Base-by-base conservation (phyloP, 2,113 vertebrate genomes). In the Silurus meridionalis region DNA sequence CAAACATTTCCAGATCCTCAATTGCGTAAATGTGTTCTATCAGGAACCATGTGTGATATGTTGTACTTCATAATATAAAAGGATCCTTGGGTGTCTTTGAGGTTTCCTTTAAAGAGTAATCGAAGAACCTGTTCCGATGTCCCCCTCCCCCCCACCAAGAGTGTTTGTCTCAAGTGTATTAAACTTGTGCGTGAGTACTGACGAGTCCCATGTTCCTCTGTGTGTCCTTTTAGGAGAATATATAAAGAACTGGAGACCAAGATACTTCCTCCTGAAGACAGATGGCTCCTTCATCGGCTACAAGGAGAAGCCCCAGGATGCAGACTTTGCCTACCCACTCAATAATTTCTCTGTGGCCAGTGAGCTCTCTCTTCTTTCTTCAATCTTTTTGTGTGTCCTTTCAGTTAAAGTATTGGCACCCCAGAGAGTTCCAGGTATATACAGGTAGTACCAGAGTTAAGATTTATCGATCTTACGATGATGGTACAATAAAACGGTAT, bases 311-410 rank as follows among this genome's bases (percentile, higher is more conserved):
- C 97, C 97, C 53, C 97, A 99, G 95, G 97, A 98, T 93, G 97
- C 97, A 52, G 97, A 99, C 95, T 94, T 98, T 91, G 97, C 97
- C 89, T 98, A 98, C 93, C 97, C 97, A 79, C 96, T 99, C 93
- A 99, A 99, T 94, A 99, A 99, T 95, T 99, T 99, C 94, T 99
- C 97, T 89, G 97, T 99, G 93, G 97, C 97, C 95, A 98, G 97
- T 99, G 95, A 83, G 97, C 92, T 48, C 46, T 55, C 57, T 5
- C 64, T 50, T 8, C 8, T 63, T 4, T 25, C 5, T 19, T 7
- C 8, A 23, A 8, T 21, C 60, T 7, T 67, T 14, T 48, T 53
- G 53, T 6, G 8, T 3, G 15, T 64, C 25, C 25, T 25, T 46
- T 19, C 6, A 14, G 23, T 0, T n/a, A 25, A n/a, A 13, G 23